phyloP scores from a whole-genome alignment of 2,888 invertebrate genomes.

The Tetramorium bicarinatum region DNA sequence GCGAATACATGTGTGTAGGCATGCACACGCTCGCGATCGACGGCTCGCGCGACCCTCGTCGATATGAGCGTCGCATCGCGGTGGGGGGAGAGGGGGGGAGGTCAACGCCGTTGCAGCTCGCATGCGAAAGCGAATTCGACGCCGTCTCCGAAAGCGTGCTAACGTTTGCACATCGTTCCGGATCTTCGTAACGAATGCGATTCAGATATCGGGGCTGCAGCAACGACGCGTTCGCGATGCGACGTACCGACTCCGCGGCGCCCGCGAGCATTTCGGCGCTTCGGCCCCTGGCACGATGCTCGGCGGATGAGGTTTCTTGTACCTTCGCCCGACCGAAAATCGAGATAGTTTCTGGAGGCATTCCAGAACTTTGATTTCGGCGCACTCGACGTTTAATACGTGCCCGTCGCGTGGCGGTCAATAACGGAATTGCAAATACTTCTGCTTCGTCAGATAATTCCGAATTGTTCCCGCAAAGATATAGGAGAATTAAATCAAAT shows the following conservation, averaged over 20 bases:
- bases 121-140: slow-evolving; percentile 29
- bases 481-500: background rate
- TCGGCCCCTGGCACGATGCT: slow-evolving; percentile 66
- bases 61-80: slow-evolving; percentile 52
- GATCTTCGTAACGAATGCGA: slow-evolving; percentile 62
- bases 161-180: slow-evolving; percentile 12
- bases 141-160: slow-evolving; percentile 14
- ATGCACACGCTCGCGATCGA: slow-evolving; percentile 39
- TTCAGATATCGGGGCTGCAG: slow-evolving; percentile 57
- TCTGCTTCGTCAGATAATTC: background rate
- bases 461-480: background rate
- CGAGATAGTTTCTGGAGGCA: slow-evolving; percentile 64
- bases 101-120: slow-evolving; percentile 41
- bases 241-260: slow-evolving; percentile 62
- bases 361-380: slow-evolving; percentile 68
- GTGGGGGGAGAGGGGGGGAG: background rate
- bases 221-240: slow-evolving; percentile 24
- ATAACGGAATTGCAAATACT: background rate
- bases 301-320: slow-evolving; percentile 62
- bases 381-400: slow-evolving; percentile 61
- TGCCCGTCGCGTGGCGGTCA: slow-evolving; percentile 47
- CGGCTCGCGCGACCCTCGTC: slow-evolving; percentile 34
- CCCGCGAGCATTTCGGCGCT: slow-evolving; percentile 51
- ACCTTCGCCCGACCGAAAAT: slow-evolving; percentile 56
- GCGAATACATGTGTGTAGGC: background rate